A percentile compares a stretch with the other conserved stretches of the same genome.
These are phyloP conservation scores for Epicampocera succincta DNA, from an alignment of 2,888 invertebrate genomes.

Conservation along the genomic window DNA sequence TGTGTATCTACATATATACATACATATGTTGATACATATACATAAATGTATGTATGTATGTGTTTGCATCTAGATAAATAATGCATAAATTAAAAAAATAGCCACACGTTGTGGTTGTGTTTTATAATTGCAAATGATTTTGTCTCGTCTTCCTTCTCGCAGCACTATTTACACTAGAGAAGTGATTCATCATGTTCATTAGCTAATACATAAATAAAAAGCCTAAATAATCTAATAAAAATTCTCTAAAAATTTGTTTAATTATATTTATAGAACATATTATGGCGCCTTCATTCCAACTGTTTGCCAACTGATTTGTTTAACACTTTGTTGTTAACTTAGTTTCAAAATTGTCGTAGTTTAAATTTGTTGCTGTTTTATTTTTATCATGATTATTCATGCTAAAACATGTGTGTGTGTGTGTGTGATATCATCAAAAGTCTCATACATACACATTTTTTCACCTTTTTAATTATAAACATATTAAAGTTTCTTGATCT, in stretches of 20 bases:
- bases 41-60: background rate
- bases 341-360: no score
- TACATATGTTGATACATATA: background rate
- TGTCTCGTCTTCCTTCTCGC: background rate
- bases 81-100: background rate
- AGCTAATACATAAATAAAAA: background rate
- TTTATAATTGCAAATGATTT: background rate
- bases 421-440: background rate
- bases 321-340: background rate
- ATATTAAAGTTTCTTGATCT: slow-evolving; percentile 51
- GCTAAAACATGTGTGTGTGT: background rate
- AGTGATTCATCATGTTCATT: slow-evolving; percentile 17
- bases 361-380: no score
- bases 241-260: background rate
- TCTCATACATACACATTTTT: slow-evolving; percentile 4
- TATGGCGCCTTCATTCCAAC: slow-evolving; percentile 2
- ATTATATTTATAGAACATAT: background rate
- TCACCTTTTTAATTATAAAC: slow-evolving; percentile 26
- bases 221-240: slow-evolving; percentile 2
- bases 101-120: background rate
- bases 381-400: slow-evolving; percentile 18
- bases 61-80: background rate
- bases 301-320: background rate
- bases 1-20: no score
- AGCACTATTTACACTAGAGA: background rate